phyloP scores from a whole-genome alignment of 2,113 vertebrate genomes.

The Gopherus flavomarginatus region DNA sequence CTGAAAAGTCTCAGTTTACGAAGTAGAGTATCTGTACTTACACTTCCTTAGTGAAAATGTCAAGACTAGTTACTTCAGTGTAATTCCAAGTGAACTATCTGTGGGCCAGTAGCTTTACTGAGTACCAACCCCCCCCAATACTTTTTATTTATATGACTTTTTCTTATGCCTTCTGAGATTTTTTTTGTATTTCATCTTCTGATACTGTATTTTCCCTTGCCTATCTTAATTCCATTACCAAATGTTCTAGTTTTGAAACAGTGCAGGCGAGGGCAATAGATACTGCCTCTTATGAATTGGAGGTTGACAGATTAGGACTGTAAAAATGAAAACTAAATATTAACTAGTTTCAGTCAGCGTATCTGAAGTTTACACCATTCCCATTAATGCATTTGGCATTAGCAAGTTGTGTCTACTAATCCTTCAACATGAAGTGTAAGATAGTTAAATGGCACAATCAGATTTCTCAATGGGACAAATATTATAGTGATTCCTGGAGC shows the following conservation, averaged over 20 bases:
- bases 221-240: constrained; percentile 39
- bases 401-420: constrained; percentile 52
- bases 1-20: neutral
- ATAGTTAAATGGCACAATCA: constrained; percentile 33
- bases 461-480: neutral
- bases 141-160: neutral
- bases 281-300: constrained; percentile 54
- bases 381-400: constrained; percentile 54
- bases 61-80: neutral
- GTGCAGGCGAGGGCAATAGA: constrained; percentile 55
- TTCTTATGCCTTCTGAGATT: constrained; percentile 13
- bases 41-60: neutral
- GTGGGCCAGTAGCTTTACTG: neutral
- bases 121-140: neutral
- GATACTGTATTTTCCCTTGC: constrained; percentile 50
- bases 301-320: constrained; percentile 64
- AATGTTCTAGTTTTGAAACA: constrained; percentile 32
- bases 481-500: neutral
- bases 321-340: constrained; percentile 64
- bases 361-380: constrained; percentile 56
- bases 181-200: constrained; percentile 56
- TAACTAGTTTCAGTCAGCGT: constrained; percentile 55
- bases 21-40: neutral
- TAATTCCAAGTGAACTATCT: neutral
- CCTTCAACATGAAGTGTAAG: constrained; percentile 39